phyloP scores from a whole-genome alignment of 2,888 invertebrate genomes.

The Tolmerus cingulatus region DNA sequence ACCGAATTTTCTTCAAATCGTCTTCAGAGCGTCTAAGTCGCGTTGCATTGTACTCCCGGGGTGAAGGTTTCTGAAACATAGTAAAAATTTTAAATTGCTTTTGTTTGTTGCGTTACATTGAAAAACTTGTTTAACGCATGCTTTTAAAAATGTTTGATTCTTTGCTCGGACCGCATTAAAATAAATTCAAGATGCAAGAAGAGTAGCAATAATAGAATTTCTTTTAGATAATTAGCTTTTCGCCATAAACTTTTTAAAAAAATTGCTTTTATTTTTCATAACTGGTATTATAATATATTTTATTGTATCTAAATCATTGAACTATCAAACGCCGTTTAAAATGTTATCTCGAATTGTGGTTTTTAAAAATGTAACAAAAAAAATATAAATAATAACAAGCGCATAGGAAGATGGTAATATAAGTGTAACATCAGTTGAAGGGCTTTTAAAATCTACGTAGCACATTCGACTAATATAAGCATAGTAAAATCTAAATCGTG shows the following conservation, averaged over 20 bases:
- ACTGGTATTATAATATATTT: neutral
- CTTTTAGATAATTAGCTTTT: neutral
- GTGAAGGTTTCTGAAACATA: no score
- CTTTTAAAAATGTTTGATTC: neutral
- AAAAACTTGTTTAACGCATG: neutral
- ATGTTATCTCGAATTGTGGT: neutral
- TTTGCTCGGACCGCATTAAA: neutral
- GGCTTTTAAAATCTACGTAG: neutral
- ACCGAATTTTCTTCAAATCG: no score
- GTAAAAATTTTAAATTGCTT: no score
- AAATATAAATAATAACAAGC: neutral
- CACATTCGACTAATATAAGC: no score
- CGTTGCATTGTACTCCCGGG: no score
- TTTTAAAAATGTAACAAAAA: neutral
- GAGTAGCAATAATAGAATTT: neutral
- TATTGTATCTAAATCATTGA: neutral
- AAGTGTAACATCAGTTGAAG: neutral
- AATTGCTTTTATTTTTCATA: neutral
- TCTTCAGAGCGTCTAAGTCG: no score
- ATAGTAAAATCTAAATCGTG: neutral
- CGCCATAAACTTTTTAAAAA: neutral
- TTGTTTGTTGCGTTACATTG: no score
- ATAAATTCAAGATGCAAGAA: neutral
- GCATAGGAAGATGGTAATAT: neutral
- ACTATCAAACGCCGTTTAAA: neutral